Evolutionary conservation across 2,797 vertebrate species (phyloP).

Genomic region (Meda fulgida): DNA sequence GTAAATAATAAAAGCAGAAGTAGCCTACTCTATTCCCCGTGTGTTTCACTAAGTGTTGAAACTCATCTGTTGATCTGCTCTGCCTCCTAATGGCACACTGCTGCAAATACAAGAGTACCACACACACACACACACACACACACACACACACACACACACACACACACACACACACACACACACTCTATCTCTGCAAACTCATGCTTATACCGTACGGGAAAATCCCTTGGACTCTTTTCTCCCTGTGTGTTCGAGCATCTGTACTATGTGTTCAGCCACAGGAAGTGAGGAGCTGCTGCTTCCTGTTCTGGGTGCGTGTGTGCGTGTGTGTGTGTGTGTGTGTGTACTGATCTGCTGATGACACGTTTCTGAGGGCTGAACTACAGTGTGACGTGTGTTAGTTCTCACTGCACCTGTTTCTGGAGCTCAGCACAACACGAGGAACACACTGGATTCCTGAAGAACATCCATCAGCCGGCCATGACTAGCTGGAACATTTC

Average conservation of each 20-base stretch:
- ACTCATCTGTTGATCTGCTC: conserved; percentile 21
- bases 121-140: not conserved
- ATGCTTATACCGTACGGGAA: conserved; percentile 18
- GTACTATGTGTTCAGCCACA: conserved; percentile 51
- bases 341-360: conserved; percentile 64
- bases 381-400: conserved; percentile 52
- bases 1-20: not conserved
- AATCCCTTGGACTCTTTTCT: conserved; percentile 58
- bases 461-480: too few species aligned
- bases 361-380: conserved; percentile 62
- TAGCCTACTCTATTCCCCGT: not conserved
- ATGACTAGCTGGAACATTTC: too few species aligned
- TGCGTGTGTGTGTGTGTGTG: not conserved
- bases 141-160: not conserved
- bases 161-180: not conserved
- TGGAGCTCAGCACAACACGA: conserved; percentile 39
- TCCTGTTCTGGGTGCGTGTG: conserved; percentile 58
- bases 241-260: conserved; percentile 67
- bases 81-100: conserved; percentile 15
- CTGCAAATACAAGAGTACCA: not conserved
- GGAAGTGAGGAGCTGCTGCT: conserved; percentile 66
- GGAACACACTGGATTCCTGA: not conserved
- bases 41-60: not conserved
- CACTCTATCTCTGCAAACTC: conserved; percentile 16
- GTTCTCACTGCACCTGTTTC: conserved; percentile 67